Base-by-base conservation (phyloP, 2,113 vertebrate genomes). In the Galbula dea region DNA sequence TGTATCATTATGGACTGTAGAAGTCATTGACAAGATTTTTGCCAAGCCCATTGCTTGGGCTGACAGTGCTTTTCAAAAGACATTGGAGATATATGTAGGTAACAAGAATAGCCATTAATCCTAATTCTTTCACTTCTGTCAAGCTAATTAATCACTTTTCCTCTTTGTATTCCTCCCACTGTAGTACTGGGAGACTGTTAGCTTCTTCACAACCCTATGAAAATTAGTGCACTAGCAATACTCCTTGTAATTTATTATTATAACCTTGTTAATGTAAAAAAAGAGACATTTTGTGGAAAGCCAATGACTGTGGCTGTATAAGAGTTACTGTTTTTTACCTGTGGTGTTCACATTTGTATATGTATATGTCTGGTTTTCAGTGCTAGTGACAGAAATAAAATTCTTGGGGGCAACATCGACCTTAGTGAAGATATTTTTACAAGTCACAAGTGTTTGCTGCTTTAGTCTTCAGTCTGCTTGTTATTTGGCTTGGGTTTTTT, bases 351-450 rank as follows among this genome's bases (percentile, higher is more conserved):
- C 46, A 16, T 78, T 90, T 83, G 22, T n/a, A n/a, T n/a, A n/a
- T n/a, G n/a, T 67, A 7, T 39, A 22, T 37, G 11, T 66, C 29
- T 87, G 41, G 9, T 78, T 92, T 84, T 85, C 59, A 93, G 79
- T 83, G 32, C 41, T 58, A 58, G 37, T 49, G 49, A 30, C 46
- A 58, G 68, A 63, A 84, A 67, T 52, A 37, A 76, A 83, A 91
- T 58, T 93, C 37, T 73, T 0, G 0, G 22, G 46, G 61, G 37
- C 54, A 85, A 3, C 32, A 12, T 0, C 82, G 84, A 73, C n/a
- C 45, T 89, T 79, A 74, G 36, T 67, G 52, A 62, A 45, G 30
- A 20, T 54, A n/a, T 43, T 82, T 84, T 61, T 81, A 48, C 36
- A 78, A 52, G 57, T 90, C 73, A 41, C 15, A 34, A 68, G 39